Percentiles rank a stretch among this genome's conserved stretches.
Conservation (phyloP, 2,113 vertebrate genomes). For the Sclerurus mexicanus region DNA sequence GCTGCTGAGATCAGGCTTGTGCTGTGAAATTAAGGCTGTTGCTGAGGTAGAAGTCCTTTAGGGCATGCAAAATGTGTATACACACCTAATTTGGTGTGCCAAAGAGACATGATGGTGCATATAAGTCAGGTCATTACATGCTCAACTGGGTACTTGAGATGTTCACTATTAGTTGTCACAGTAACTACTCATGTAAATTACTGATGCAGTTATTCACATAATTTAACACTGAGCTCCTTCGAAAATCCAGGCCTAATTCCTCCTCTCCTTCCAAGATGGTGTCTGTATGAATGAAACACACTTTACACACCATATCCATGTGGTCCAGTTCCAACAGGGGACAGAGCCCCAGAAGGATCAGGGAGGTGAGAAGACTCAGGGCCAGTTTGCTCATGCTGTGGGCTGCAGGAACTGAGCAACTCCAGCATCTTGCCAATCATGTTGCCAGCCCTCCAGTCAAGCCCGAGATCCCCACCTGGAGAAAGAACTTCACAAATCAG, state of each 20-base stretch:
- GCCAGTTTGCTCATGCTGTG: neutral
- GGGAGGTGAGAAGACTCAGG: neutral
- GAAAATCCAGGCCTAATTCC: constrained; percentile 17
- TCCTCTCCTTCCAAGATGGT: neutral
- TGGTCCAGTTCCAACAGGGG: neutral
- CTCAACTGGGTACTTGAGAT: constrained; percentile 37
- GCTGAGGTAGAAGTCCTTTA: constrained; percentile 1
- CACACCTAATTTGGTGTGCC: constrained; percentile 52
- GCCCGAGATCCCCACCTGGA: constrained; percentile 61
- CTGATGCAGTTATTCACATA: constrained; percentile 28
- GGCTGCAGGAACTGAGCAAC: neutral
- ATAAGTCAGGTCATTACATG: constrained; percentile 42
- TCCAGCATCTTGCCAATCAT: constrained; percentile 22
- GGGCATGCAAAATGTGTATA: constrained; percentile 45
- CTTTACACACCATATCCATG: neutral
- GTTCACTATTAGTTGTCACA: constrained; percentile 59
- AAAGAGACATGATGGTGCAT: constrained; percentile 37
- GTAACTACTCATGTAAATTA: constrained; percentile 60
- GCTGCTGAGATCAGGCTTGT: constrained; percentile 5
- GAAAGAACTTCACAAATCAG: constrained; percentile 59
- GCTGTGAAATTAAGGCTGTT: constrained; percentile 16
- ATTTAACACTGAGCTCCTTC: constrained; percentile 20
- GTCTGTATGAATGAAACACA: neutral
- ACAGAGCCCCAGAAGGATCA: neutral
- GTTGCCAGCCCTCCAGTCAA: constrained; percentile 31